Base-by-base conservation (phyloP, 1,140 invertebrate genomes). In the Batillaria attramentaria region DNA sequence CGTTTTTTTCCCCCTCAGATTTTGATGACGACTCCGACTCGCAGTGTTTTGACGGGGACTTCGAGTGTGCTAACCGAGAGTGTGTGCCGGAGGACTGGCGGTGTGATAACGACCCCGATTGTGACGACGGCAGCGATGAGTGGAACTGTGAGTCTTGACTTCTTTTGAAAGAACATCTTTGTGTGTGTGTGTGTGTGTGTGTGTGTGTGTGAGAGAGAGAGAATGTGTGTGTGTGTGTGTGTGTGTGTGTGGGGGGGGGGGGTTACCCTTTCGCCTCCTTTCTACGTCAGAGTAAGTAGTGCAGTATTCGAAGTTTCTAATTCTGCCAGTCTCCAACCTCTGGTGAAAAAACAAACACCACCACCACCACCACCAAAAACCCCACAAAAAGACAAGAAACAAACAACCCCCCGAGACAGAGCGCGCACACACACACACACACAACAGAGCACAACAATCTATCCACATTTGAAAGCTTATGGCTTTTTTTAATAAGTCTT, bases 1-100 rank as follows among this genome's bases (percentile, higher is more conserved):
- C 8, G 8, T 24, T 60, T 5, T 60, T 6, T 24, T 24, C 57
- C 57, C 57, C 31, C 6, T 28, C 57, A 13, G 8, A n/a, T n/a
- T n/a, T n/a, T n/a, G n/a, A n/a, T n/a, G n/a, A n/a, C n/a, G n/a
- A n/a, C n/a, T n/a, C n/a, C 24, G 6, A 60, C 5, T 6, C 57
- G 4, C 5, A 24, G 8, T 54, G 72, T n/a, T 24, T 28, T 1
- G 0, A 5, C 16, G 69, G 18, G 1, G 69, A 72, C 20, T 72
- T 72, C 69, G 28, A 35, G 69, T 72, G 69, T 39, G 18, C 69
- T 3, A 24, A 72, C 39, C 28, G 35, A 3, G 69, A 72, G 69
- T 72, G 69, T 42, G 31, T 72, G 10, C 24, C 69, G 4, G 35
- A 2, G 1, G 4, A 24, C 24, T 72, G 69, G 69, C 31, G 69